phyloP scores from a whole-genome alignment of 1,140 invertebrate genomes.

The Amyelois transitella region DNA sequence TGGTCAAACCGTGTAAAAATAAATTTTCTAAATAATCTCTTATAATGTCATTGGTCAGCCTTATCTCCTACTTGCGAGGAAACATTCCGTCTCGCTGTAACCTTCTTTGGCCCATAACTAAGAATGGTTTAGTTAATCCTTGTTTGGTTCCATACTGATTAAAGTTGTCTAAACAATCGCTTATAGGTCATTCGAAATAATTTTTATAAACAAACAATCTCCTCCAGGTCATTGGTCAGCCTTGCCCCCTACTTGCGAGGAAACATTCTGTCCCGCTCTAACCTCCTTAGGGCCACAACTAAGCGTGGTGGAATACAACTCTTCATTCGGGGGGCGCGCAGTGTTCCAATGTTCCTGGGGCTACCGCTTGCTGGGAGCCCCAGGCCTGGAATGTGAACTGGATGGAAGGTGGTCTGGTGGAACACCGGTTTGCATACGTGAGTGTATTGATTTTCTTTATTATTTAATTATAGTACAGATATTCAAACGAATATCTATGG shows the following conservation, averaged over 20 bases:
- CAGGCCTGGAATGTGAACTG: constrained; percentile 84
- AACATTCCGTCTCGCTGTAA: constrained; percentile 82
- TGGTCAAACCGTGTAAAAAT: no score
- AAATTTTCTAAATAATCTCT: neutral
- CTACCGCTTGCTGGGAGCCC: constrained; percentile 81
- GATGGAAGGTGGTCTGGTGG: constrained; percentile 86
- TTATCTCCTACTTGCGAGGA: constrained; percentile 81
- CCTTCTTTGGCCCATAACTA: constrained; percentile 71
- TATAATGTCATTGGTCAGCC: constrained; percentile 84
- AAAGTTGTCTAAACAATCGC: no score
- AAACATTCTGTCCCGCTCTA: constrained; percentile 82
- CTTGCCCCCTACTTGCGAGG: constrained; percentile 80
- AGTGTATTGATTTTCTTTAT: constrained; percentile 17
- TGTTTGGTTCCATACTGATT: no score
- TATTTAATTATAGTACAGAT: neutral
- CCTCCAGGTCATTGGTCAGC: constrained; percentile 83
- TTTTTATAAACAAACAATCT: neutral
- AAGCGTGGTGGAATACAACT: constrained; percentile 74
- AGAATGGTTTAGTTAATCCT: no score
- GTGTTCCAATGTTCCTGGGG: constrained; percentile 89
- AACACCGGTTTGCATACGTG: constrained; percentile 79
- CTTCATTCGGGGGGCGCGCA: constrained; percentile 78
- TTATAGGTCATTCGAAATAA: no score
- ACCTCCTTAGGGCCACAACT: constrained; percentile 73
- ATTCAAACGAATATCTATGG: no score